Evolutionary conservation across 2,797 vertebrate genomes (phyloP).

Genomic region (Cercopithecus mitis): DNA sequence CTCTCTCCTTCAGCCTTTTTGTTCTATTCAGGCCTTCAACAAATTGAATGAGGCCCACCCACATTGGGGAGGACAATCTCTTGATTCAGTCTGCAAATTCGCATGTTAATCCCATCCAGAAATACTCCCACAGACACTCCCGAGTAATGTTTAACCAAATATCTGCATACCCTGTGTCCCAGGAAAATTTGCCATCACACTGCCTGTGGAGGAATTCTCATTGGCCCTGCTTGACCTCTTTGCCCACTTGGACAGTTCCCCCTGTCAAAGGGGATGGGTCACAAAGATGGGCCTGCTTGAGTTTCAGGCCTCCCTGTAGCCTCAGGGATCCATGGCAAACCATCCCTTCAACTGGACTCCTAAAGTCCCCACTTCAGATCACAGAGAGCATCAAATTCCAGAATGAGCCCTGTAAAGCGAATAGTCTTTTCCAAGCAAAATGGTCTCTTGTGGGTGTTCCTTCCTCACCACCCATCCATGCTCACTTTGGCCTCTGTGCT

Average conservation of each 20-base stretch:
- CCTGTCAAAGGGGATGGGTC: too few relatives aligned
- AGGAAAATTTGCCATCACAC: neutral
- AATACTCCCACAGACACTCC: neutral
- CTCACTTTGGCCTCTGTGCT: rapidly evolving
- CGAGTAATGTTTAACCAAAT: neutral
- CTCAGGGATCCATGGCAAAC: neutral
- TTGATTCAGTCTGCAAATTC: neutral
- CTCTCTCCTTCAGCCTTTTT: neutral
- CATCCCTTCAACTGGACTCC: neutral
- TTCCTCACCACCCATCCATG: neutral
- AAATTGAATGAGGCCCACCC: neutral
- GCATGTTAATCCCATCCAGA: neutral
- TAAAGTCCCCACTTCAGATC: neutral
- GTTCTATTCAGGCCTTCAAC: too few relatives aligned
- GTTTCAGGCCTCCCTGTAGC: neutral
- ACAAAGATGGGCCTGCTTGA: neutral
- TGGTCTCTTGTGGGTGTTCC: rapidly evolving
- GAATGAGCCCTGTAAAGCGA: neutral
- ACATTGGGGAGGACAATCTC: neutral
- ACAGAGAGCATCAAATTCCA: neutral
- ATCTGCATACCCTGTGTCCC: neutral
- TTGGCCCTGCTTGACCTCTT: neutral
- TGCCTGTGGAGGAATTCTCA: neutral
- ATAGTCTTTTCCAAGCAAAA: too few relatives aligned
- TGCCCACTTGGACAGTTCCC: rapidly evolving